phyloP scores from a whole-genome alignment of 2,888 invertebrate genomes.

The Microplitis manilae region DNA sequence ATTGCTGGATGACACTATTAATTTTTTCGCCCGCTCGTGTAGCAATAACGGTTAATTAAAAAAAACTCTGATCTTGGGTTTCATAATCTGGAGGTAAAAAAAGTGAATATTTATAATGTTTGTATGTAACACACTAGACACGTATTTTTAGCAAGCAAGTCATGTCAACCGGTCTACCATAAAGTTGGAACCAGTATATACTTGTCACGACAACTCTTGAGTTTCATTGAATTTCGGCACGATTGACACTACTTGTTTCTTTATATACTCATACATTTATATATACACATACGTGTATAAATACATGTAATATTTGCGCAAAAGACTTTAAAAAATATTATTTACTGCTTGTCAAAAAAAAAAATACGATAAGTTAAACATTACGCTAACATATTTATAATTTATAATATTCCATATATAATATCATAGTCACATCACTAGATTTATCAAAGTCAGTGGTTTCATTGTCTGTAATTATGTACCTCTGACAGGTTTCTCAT shows the following conservation, averaged over 20 bases:
- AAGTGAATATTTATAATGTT: constrained; percentile 62
- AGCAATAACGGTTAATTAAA: neutral
- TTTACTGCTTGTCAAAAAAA: neutral
- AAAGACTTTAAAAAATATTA: constrained; percentile 3
- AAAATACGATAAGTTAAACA: constrained; percentile 4
- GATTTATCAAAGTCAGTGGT: constrained; percentile 21
- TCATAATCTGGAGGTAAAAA: constrained; percentile 49
- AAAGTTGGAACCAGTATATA: constrained; percentile 21
- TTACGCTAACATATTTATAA: neutral
- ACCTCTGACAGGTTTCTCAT: constrained; percentile 17
- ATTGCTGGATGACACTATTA: no score
- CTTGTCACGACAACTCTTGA: constrained; percentile 19
- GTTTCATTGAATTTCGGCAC: constrained; percentile 27
- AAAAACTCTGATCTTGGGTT: neutral
- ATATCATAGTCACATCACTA: constrained; percentile 1
- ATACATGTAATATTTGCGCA: neutral
- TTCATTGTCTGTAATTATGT: constrained; percentile 19
- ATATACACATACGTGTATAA: neutral
- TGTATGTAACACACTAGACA: constrained; percentile 48
- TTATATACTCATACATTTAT: neutral
- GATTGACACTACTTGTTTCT: constrained; percentile 9
- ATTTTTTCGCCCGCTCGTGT: no score
- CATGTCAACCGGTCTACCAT: constrained; percentile 62
- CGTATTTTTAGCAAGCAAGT: constrained; percentile 68
- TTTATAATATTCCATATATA: neutral